These are phyloP conservation scores for Tragelaphus scriptus DNA, from an alignment of 2,113 vertebrate genomes.

Conservation along the genomic window DNA sequence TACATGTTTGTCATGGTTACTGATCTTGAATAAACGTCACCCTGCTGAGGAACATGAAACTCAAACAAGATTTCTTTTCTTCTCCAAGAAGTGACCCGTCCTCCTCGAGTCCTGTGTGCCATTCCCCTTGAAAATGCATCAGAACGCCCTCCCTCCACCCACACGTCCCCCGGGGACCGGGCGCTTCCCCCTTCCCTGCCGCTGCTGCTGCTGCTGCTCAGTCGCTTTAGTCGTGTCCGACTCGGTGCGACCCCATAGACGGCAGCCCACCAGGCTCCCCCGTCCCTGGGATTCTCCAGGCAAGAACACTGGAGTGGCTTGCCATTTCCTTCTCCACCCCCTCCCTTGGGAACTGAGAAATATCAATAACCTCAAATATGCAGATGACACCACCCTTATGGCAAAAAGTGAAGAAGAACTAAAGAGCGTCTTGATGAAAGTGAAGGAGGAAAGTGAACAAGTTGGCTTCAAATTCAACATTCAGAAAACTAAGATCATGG, in stretches of 20 bases:
- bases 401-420: background rate
- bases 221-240: too few species aligned
- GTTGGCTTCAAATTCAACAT: background rate
- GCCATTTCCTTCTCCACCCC: too few species aligned
- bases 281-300: too few species aligned
- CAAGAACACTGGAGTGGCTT: too few species aligned
- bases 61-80: background rate
- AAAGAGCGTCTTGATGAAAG: background rate
- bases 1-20: background rate
- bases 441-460: background rate
- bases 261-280: too few species aligned
- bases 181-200: background rate
- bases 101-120: background rate
- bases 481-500: background rate
- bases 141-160: background rate
- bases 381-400: background rate
- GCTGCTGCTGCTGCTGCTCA: too few species aligned
- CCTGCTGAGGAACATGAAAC: background rate
- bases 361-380: background rate
- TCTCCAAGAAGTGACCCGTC: background rate
- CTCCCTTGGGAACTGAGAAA: too few species aligned
- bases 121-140: background rate
- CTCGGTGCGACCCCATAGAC: too few species aligned
- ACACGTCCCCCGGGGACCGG: background rate
- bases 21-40: background rate